Evolutionary conservation across 1,140 invertebrate genomes (phyloP).

Genomic region (Araneus ventricosus): DNA sequence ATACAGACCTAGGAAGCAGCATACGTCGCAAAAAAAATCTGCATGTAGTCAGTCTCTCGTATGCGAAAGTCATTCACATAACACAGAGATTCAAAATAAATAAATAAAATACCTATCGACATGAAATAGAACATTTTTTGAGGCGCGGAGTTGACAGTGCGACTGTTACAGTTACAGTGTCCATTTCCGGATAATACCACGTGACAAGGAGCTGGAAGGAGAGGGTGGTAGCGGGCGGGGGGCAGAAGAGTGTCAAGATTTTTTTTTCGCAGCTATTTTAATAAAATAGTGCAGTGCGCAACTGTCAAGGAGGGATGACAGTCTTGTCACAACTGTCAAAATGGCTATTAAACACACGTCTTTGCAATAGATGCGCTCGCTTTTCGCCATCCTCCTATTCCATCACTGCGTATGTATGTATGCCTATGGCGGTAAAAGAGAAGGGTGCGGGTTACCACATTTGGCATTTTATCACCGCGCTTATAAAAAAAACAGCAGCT

Average conservation of each 20-base stretch:
- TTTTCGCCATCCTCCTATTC: constrained; percentile 68
- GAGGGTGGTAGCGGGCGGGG: not conserved
- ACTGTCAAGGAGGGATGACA: constrained; percentile 70
- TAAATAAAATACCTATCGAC: constrained; percentile 74
- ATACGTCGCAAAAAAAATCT: constrained; percentile 42
- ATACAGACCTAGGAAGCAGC: not conserved
- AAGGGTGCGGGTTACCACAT: constrained; percentile 4
- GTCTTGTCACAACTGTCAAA: constrained; percentile 74
- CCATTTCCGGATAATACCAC: constrained; percentile 75
- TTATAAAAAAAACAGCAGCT: not conserved
- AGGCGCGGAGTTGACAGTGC: constrained; percentile 67
- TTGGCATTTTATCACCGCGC: constrained; percentile 46
- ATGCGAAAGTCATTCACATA: constrained; percentile 66
- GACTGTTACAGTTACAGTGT: constrained; percentile 72
- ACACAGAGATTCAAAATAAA: constrained; percentile 74
- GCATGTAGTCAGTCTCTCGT: constrained; percentile 66
- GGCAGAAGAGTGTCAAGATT: constrained; percentile 1
- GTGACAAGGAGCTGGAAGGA: constrained; percentile 62
- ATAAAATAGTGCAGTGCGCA: constrained; percentile 73
- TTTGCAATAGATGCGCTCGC: constrained; percentile 72
- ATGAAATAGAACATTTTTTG: constrained; percentile 73
- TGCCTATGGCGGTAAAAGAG: constrained; percentile 68
- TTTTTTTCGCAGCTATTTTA: constrained; percentile 70
- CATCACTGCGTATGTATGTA: constrained; percentile 71
- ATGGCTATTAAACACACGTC: constrained; percentile 76